Evolutionary conservation across 2,888 invertebrate genomes (phyloP), one percentile per base, ranked within the genome.

Genomic region (Schizaphis graminum): DNA sequence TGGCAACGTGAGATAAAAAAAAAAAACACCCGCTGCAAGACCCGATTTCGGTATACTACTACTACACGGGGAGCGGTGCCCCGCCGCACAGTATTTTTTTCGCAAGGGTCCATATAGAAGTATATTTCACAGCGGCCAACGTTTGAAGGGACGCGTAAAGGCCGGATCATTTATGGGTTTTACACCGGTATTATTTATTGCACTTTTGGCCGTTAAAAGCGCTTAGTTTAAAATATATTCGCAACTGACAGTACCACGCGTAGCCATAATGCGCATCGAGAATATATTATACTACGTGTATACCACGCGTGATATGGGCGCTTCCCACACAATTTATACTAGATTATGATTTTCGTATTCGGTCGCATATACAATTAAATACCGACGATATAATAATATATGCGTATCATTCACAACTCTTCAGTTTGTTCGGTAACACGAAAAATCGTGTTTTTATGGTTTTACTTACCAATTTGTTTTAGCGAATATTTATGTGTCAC

Each of bases 121-220:
- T 91, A 91, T 91, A 91, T 57, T 91, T 86, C 86, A 86, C 57
- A n/a, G 16, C 28, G 85, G 56, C 85, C 44, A 61, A 87, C 92
- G 61, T 92, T 92, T 61, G 87, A 87, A 61, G 61, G 91, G 92
- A 87, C 61, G 91, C 35, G 87, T 35, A 87, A 61, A 87, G n/a
- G 49, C 91, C 47, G 49, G 61, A 91, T 91, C 91, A 91, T 91
- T 86, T 91, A 87, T 92, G 92, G 92, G 92, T 87, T 61, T 84
- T 87, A 56, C 86, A 61, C 92, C 49, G 35, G 87, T 85, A 92
- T 92, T 92, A 92, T 92, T 92, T 92, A 92, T 92, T 26, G 61
- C 87, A 49, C 35, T 87, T 92, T 92, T 57, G 26, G 49, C 92
- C 87, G 56, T 92, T 86, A 57, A 92, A 92, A 86, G 85, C 91